Conservation (phyloP, 2,888 invertebrate species). For the Spilosoma lubricipeda region DNA sequence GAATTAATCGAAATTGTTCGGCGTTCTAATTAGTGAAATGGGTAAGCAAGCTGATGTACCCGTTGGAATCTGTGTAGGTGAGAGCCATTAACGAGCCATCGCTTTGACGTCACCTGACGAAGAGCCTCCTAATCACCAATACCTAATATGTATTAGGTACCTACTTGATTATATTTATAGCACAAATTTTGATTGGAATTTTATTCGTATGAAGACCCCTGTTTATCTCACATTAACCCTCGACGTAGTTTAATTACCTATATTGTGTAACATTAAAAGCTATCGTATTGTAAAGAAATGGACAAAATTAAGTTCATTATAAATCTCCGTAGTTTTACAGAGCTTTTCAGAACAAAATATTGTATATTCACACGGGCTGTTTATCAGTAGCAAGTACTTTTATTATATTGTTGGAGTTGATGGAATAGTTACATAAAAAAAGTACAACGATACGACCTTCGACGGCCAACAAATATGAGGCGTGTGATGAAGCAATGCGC, state of each 20-base stretch:
- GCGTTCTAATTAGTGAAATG: conserved; percentile 65
- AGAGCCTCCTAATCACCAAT: conserved; percentile 25
- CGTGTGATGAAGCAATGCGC: conserved; percentile 73
- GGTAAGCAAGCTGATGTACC: conserved; percentile 44
- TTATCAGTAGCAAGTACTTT: conserved; percentile 27
- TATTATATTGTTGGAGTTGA: conserved; percentile 28
- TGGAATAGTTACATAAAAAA: conserved; percentile 40
- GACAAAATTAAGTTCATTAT: background rate
- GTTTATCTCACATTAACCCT: background rate
- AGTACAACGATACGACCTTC: conserved; percentile 54
- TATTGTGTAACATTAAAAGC: background rate
- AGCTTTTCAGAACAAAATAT: background rate
- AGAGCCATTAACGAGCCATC: conserved; percentile 33
- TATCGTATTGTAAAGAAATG: background rate
- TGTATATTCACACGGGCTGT: conserved; percentile 35
- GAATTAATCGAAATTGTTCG: conserved; percentile 41
- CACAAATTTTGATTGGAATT: background rate
- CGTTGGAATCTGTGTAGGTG: conserved; percentile 29
- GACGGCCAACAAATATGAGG: conserved; percentile 53
- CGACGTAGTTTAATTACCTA: background rate
- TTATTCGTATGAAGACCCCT: background rate
- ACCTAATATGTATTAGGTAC: conserved; percentile 18
- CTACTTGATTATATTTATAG: conserved; percentile 3
- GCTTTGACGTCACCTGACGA: conserved; percentile 35
- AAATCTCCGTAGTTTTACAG: background rate